Evolutionary conservation across 2,113 vertebrate genomes (phyloP), one percentile per base, ranked within the genome.

Genomic region (Pica pica): DNA sequence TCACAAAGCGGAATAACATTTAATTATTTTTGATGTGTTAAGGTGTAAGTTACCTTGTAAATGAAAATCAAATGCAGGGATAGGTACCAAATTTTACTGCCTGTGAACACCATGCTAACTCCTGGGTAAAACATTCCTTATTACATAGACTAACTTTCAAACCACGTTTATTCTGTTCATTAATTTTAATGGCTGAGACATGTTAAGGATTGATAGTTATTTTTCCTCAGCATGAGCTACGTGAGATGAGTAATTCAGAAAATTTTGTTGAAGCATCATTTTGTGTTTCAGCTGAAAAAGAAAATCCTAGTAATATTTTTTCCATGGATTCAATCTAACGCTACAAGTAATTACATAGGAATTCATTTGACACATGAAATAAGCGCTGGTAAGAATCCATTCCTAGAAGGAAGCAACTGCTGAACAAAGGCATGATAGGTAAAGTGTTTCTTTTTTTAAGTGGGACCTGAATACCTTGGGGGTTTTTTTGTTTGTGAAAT

Each of bases 1-100:
- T 90, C 50, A 93, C 8, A 2, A 89, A 69, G 57, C 68, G 39
- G 27, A 89, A 76, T 75, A 94, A 44, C n/a, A 26, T 92, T 76
- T 92, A 87, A 95, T 93, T 96, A 69, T 83, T 95, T 95, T 94
- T 80, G 2, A 41, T 87, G 27, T 71, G 42, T 84, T 79, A 87
- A 92, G 53, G 57, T 92, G 61, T 89, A 84, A 90, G 84, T 71
- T 53, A 61, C 69, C 55, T 81, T 89, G 41, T 88, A 94, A 89
- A 71, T 92, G 35, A 76, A 86, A 89, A 85, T 71, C 21, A 24
- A 95, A 93, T 83, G 50, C 59, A 94, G 90, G 52, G 86, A 93
- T 59, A 39, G 71, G 39, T 76, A 83, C 39, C 44, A 56, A 81
- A 41, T 89, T 83, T 94, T 82, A 67, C 70, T 85, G 59, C 75